Conservation (phyloP, 2,113 vertebrate species). For the Macquaria australasica region DNA sequence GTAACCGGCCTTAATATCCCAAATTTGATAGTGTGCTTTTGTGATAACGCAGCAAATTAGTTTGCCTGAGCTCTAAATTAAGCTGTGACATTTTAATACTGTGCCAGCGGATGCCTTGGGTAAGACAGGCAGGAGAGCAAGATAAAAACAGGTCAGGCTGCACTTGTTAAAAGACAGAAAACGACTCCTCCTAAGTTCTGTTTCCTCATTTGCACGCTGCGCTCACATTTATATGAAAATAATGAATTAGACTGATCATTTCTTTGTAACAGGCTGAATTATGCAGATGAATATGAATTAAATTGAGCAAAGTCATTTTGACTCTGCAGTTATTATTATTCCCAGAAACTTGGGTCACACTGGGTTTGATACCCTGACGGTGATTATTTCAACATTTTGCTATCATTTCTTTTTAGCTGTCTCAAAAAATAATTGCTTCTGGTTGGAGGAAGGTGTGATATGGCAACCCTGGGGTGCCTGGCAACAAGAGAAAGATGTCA, state of each 20-base stretch:
- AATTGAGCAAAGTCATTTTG: conserved; percentile 23
- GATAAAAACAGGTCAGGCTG: conserved; percentile 61
- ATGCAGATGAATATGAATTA: conserved; percentile 35
- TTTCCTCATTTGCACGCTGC: conserved; percentile 16
- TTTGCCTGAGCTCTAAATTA: conserved; percentile 57
- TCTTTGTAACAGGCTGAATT: conserved; percentile 29
- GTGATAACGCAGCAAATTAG: conserved; percentile 62
- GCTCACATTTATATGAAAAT: conserved; percentile 9
- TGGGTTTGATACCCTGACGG: conserved; percentile 3
- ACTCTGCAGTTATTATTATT: not conserved
- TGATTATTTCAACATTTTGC: conserved; percentile 31
- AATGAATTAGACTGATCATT: conserved; percentile 11
- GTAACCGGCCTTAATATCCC: conserved; percentile 43
- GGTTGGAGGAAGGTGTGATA: conserved; percentile 35
- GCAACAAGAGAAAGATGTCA: conserved; percentile 47
- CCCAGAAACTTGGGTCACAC: conserved; percentile 9
- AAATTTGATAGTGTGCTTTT: conserved; percentile 57
- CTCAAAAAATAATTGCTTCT: conserved; percentile 15
- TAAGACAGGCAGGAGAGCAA: conserved; percentile 23
- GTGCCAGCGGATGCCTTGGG: conserved; percentile 44
- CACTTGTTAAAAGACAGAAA: conserved; percentile 34
- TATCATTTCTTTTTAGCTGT: conserved; percentile 1
- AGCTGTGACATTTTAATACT: conserved; percentile 72
- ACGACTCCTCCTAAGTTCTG: conserved; percentile 4
- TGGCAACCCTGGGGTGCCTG: conserved; percentile 28